Evolutionary conservation across 2,888 invertebrate species (phyloP), one percentile per base, ranked within the genome.

Genomic region (Heliconius sara): DNA sequence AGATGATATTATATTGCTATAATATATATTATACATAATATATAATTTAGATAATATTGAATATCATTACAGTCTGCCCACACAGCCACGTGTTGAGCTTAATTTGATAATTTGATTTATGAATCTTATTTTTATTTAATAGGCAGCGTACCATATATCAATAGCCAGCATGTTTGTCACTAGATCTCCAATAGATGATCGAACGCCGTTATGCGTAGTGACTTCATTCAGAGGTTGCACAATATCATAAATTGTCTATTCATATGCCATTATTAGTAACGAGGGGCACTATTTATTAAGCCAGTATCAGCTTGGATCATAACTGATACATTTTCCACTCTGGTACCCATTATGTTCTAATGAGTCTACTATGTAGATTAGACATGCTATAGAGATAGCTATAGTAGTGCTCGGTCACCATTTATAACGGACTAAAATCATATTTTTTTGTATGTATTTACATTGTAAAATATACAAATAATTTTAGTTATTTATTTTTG

Each of bases 101-200:
- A 90, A 90, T 90, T 89, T 89, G 89, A 90, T 91, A 87, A 76
- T 78, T 85, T 88, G 87, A 87, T 87, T 89, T 90, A 91, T 89
- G 87, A 85, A 85, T 85, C 83, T 84, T 82, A 86, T 88, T 89
- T 90, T 89, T 89, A 88, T 85, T 88, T 89, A 89, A 89, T 88
- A 86, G 87, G 68, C 66, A 75, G 22, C 30, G 66, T 68, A 68
- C 67, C 43, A 77, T 81, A 73, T 84, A 79, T 84, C 83, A 83
- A 83, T 82, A 80, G 82, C 81, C 82, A 85, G 83, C 82, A 81
- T 82, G 82, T 85, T 85, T 80, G 81, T 82, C 82, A 83, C 82
- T 81, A 83, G 83, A 85, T 84, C 82, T 84, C 83, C 81, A 79
- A 47, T 77, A 68, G 74, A 80, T 83, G 82, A 81, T 83, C 83